Evolutionary conservation across 2,113 vertebrate genomes (phyloP).

Genomic region (Pangasianodon gigas): DNA sequence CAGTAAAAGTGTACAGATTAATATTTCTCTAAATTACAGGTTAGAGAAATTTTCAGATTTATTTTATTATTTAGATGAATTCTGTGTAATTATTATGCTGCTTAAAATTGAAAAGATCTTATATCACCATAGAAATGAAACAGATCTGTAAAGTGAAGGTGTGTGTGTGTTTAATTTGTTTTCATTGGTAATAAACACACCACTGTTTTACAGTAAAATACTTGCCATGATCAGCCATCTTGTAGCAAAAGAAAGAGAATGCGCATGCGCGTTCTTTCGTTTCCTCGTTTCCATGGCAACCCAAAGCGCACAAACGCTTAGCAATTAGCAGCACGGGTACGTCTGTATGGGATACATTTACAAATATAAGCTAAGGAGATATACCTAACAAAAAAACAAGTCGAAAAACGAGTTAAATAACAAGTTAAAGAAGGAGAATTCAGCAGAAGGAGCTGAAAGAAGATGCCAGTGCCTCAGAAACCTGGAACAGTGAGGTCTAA

Average conservation of each 20-base stretch:
- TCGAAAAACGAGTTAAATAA: background rate
- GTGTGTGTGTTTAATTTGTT: background rate
- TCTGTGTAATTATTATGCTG: background rate
- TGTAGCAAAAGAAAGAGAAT: background rate
- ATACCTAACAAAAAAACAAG: background rate
- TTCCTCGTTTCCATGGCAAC: slow-evolving; percentile 24
- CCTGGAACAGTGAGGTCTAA: slow-evolving; percentile 47
- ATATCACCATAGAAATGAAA: background rate
- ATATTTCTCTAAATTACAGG: too few relatives aligned
- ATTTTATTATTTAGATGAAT: too few relatives aligned
- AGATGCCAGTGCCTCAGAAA: slow-evolving; percentile 56
- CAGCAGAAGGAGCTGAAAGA: background rate
- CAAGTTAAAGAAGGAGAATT: background rate
- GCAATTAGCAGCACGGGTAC: background rate
- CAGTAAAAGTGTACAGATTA: too few relatives aligned
- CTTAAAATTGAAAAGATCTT: background rate
- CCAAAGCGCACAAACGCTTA: background rate
- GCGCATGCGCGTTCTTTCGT: background rate
- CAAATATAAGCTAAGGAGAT: background rate
- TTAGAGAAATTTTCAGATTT: too few relatives aligned
- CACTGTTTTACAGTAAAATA: background rate
- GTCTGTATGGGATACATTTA: background rate
- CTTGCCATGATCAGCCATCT: background rate
- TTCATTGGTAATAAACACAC: background rate
- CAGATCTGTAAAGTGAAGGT: background rate